Conservation (phyloP, 2,113 vertebrate genomes). For the Lepus europaeus region DNA sequence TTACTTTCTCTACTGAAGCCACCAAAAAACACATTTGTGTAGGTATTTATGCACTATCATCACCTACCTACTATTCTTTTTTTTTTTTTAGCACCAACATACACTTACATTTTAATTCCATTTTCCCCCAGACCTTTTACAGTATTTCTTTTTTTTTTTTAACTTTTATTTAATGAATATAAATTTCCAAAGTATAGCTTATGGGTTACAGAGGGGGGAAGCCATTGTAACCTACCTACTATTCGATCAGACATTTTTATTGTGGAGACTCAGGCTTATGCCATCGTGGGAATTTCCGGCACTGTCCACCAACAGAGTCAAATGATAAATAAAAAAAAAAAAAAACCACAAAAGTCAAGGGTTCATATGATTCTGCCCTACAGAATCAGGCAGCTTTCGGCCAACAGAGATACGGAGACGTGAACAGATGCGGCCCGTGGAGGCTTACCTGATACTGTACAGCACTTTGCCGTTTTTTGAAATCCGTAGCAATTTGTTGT, state of each 20-base stretch:
- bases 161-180: too few relatives aligned
- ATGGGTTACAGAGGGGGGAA: too few relatives aligned
- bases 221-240: background rate
- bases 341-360: conserved; percentile 42
- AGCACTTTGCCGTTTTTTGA: conserved; percentile 98
- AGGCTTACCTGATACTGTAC: conserved; percentile 97
- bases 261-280: background rate
- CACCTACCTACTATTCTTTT: too few relatives aligned
- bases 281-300: conserved; percentile 8
- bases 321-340: conserved; percentile 10
- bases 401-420: background rate
- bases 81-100: too few relatives aligned
- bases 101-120: too few relatives aligned
- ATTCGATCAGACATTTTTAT: background rate
- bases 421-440: background rate
- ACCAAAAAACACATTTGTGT: conserved; percentile 2
- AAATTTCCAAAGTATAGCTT: too few relatives aligned
- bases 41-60: conserved; percentile 14
- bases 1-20: conserved; percentile 23
- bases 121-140: too few relatives aligned
- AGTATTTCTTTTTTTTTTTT: too few relatives aligned
- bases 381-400: background rate
- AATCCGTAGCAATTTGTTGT: conserved; percentile 98
- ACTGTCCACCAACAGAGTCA: conserved; percentile 47
- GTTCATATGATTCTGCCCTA: conserved; percentile 4